Base-by-base conservation (phyloP, 2,888 invertebrate species). In the Machimus rusticus region DNA sequence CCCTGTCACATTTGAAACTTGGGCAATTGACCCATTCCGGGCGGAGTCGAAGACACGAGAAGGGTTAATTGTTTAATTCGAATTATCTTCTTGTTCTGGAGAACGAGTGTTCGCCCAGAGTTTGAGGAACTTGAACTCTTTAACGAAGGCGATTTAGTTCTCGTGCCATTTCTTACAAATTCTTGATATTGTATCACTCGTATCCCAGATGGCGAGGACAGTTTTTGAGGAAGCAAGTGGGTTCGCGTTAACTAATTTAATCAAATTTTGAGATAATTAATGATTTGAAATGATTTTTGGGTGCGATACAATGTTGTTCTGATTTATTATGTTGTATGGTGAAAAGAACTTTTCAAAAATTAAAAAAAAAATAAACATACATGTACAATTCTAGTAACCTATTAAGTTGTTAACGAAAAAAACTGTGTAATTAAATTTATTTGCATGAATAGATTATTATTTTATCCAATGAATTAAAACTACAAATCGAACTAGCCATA, bases 11-110 rank as follows among this genome's bases (percentile, higher is more conserved):
- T 37, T 76, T 37, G 16, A 34, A 39, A 76, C 76, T 76, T 39
- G 76, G 76, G 76, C 76, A 76, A 76, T 76, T 76, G 76, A 76
- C 76, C 76, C 39, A 76, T 37, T 76, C 76, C n/a, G 39, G n/a
- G 9, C 4, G 34, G 34, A 14, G 76, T 4, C 31, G 66, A 66
- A 66, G 76, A 37, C 76, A 37, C 16, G 76, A 8, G 84, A 79
- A 39, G 87, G 79, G 84, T 78, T 77, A 86, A 79, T 66, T 79
- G 76, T 57, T 82, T 87, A 79, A 82, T 82, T 87, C 86, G 85
- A 85, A 74, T 88, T 85, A 74, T 66, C 66, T 19, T 66, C 66
- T 66, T 12, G 66, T 66, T 66, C 66, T 66, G 66, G 66, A 66
- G 12, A 23, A 66, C 12, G 28, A 66, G 23, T n/a, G 31, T 46